Evolutionary conservation across 2,888 invertebrate genomes (phyloP), one percentile per base, ranked within the genome.

Genomic region (Branchinecta sandiegonensis): DNA sequence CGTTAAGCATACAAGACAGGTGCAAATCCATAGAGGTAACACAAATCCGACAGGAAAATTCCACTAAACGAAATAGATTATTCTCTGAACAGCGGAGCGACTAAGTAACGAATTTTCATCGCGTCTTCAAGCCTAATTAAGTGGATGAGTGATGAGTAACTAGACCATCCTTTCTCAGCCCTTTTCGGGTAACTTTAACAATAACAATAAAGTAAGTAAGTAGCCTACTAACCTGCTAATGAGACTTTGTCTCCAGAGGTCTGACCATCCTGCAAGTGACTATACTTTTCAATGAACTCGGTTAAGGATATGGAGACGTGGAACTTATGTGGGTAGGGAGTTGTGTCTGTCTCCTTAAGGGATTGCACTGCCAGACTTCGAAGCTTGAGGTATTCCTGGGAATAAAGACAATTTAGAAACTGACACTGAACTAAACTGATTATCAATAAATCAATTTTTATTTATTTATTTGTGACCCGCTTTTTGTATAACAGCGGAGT

Each of bases 271-370:
- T 77, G 86, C 65, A 94, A 77, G 74, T 81, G 72, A 47, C 81
- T 82, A 76, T 92, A 99, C 75, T 89, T 89, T 65, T 86, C 84
- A 73, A 97, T 90, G 75, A 92, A 99, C 68, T 88, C 86, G 75
- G 88, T 86, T 71, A 99, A 79, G 0, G 95, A 94, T 70, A 84
- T 88, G 46, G 88, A 85, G 1, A 99, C 97, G 78, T 90, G 84
- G 77, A 94, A 99, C 80, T 99, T 99, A 78, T 99, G 97, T 13
- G 97, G 97, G 78, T 97, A 99, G 1, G 97, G 97, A 76, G 90
- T 86, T 10, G 86, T 82, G 13, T 85, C 84, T 17, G 80, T 78
- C 50, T 81, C 80, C 79, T 96, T 95, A 64, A 93, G 81, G 69
- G 89, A 85, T n/a, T 86, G 84, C 23, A 99, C 82, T 65, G 90